Percentiles rank a stretch among this genome's conserved stretches.
Conservation (phyloP, 2,888 invertebrate species). For the Ennomos erosarius region DNA sequence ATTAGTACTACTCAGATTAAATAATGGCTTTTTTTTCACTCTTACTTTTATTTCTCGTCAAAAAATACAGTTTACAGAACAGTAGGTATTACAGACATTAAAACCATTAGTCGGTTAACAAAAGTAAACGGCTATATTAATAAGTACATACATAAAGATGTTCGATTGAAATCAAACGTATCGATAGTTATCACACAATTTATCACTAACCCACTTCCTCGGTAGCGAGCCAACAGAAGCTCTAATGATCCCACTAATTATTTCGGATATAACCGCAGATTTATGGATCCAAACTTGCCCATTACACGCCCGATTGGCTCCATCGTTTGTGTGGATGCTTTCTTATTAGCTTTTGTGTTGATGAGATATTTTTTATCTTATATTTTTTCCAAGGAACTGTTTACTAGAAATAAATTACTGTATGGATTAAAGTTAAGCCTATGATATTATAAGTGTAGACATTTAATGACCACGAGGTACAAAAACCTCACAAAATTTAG, state of each 20-base stretch:
- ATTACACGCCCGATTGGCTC: slow-evolving; percentile 38
- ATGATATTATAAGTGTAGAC: not conserved
- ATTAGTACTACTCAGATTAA: too few relatives aligned
- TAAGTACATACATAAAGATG: not conserved
- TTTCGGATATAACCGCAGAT: slow-evolving; percentile 51
- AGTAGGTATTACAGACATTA: too few relatives aligned
- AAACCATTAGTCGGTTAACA: too few relatives aligned
- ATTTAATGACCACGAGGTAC: not conserved
- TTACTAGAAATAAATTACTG: slow-evolving; percentile 3
- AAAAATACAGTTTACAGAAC: too few relatives aligned
- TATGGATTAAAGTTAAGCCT: not conserved
- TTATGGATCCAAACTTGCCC: slow-evolving; percentile 42
- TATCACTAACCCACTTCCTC: slow-evolving; percentile 4
- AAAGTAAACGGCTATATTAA: too few relatives aligned
- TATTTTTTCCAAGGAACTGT: slow-evolving; percentile 26
- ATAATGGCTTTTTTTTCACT: too few relatives aligned
- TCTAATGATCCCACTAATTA: slow-evolving; percentile 56
- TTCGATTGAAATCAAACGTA: slow-evolving; percentile 5
- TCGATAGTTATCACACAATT: slow-evolving; percentile 3
- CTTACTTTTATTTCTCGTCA: too few relatives aligned
- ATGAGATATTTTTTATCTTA: slow-evolving; percentile 29
- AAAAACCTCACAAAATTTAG: too few relatives aligned
- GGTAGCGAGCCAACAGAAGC: slow-evolving; percentile 30
- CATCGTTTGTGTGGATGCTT: slow-evolving; percentile 27
- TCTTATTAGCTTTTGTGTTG: slow-evolving; percentile 33